Evolutionary conservation across 2,888 invertebrate genomes (phyloP), one percentile per base, ranked within the genome.

Genomic region (Campopleginae sp.): DNA sequence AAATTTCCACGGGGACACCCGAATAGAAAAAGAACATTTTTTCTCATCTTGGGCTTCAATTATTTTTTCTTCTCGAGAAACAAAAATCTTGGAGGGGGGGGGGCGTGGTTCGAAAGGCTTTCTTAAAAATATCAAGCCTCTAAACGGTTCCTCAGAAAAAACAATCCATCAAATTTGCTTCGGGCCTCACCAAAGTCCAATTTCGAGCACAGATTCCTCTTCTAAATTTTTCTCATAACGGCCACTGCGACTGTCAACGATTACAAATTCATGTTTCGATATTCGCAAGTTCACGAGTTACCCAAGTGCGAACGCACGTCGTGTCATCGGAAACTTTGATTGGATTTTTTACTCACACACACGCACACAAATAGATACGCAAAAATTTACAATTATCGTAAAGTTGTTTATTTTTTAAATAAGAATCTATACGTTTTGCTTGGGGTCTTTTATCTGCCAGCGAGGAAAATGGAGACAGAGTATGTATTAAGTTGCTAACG

Each of bases 1-100:
- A 86, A 86, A 86, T 86, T 86, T 80, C 80, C 85, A 76, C 76
- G 77, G 80, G 77, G 82, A 77, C 77, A 42, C 23, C 51, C 46
- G 70, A 58, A 79, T 31, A 84, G 38, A 54, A 63, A 54, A 42
- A 48, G n/a, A 66, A 66, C 48, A 12, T 48, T 65, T 76, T 66
- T 42, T 66, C 54, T 10, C 42, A 42, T 33, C 74, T 63, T 19
- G 61, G 46, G n/a, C 10, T 33, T 19, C 8, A 19, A 61, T 61
- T 46, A 58, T 61, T 44, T 75, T 51, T 61, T 63, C 61, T 75
- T 31, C 31, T 61, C 27, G 46, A 38, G 31, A 65, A 76, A 76
- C 31, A 65, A 76, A 61, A 51, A 76, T 80, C 42, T 68, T 14
- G 54, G 70, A 54, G 78, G 78, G 74, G 84, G 54, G 33, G 70